phyloP scores from a whole-genome alignment of 2,113 vertebrate genomes.

The Aphyosemion australe region DNA sequence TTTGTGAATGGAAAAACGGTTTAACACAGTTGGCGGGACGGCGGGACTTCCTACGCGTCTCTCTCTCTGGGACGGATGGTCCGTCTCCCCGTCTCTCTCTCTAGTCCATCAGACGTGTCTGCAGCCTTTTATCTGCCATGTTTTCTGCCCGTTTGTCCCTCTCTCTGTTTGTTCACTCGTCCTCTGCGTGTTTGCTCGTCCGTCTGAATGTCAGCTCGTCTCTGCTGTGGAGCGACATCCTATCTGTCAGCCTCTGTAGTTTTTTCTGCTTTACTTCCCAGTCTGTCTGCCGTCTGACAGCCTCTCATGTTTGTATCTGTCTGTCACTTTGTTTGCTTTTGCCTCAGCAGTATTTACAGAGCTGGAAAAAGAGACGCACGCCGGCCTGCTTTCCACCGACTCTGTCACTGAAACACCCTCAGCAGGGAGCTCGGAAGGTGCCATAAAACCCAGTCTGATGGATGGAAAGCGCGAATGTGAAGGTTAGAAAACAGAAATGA shows the following conservation, averaged over 20 bases:
- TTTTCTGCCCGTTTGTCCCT: not conserved
- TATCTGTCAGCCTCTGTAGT: slow-evolving; percentile 8
- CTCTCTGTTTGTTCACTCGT: too few species aligned
- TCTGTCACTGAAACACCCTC: not conserved
- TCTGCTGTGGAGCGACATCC: slow-evolving; percentile 12
- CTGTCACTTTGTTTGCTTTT: slow-evolving; percentile 29
- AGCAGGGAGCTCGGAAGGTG: not conserved
- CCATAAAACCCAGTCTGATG: not conserved
- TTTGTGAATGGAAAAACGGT: slow-evolving; percentile 80
- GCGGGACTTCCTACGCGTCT: slow-evolving; percentile 53
- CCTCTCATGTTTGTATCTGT: slow-evolving; percentile 16
- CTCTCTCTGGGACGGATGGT: slow-evolving; percentile 20
- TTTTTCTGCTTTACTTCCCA: not conserved
- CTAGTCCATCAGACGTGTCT: not conserved
- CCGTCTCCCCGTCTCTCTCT: not conserved
- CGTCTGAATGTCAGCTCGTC: slow-evolving; percentile 9
- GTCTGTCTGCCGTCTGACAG: slow-evolving; percentile 17
- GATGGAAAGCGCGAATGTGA: not conserved
- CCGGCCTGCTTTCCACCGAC: slow-evolving; percentile 21
- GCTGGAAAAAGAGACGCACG: not conserved
- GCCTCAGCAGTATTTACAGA: slow-evolving; percentile 13
- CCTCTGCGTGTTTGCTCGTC: slow-evolving; percentile 8
- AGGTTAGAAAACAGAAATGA: not conserved
- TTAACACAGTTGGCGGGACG: slow-evolving; percentile 62
- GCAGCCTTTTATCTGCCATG: not conserved